Base-by-base conservation (phyloP, 1,140 invertebrate genomes). In the Chrysomallon squamiferum region DNA sequence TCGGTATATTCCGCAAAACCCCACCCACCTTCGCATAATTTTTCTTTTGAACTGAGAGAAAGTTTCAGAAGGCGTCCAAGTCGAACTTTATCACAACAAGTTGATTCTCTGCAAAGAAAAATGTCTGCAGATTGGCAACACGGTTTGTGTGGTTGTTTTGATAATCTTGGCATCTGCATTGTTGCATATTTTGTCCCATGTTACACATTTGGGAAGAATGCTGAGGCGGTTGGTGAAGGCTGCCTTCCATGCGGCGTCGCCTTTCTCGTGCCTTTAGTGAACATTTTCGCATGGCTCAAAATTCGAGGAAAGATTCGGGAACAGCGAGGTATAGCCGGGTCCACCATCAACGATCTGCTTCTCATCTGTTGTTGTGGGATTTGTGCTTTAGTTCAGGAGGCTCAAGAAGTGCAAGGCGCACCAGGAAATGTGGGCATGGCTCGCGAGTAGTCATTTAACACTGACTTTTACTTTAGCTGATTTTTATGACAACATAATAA, bases 241-340 rank as follows among this genome's bases (percentile, higher is more conserved):
- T 85, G 83, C 65, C 60, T 79, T 20, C 50, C 79, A 3, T 85
- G 80, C 60, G 82, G 82, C 1, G 1, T 79, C 2, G 68, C 72
- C 6, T 76, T 74, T 47, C 49, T 82, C 11, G 58, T 80, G 18
- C 80, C 82, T 27, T 57, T 74, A 7, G 68, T 78, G 27, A 77
- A 79, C 50, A 52, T 80, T 32, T 69, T 76, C 41, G 67, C 73
- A 0, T 74, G 65, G 9, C 52, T 76, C 1, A 72, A 74, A 20
- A 74, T 83, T 52, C 77, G 83, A n/a, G 72, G 73, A n/a, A 85
- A 82, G 60, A 82, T 84, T 47, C 56, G 83, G 38, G 76, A 83
- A 50, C 60, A 72, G 50, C 77, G 76, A 59, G 75, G 73, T 20
- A 85, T 85, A 29, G 61, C 74, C 18, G 83, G 83, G 1, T 74